Evolutionary conservation across 2,113 vertebrate genomes (phyloP), one percentile per base, ranked within the genome.

Genomic region (Leptodactylus fuscus): DNA sequence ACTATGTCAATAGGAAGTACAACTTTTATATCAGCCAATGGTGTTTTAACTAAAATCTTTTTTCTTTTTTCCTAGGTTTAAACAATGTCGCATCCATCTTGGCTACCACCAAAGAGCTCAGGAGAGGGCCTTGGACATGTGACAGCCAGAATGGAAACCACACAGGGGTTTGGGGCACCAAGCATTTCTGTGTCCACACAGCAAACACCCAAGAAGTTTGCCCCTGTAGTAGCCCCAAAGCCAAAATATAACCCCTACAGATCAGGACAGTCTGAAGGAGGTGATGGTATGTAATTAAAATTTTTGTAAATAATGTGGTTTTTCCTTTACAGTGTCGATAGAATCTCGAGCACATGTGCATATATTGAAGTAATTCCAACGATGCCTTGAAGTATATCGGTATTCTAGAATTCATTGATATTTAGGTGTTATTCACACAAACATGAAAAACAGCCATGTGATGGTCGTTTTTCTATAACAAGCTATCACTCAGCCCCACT

Each of bases 211-310:
- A 98, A 98, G 93, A 99, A 99, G 85, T 99, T 97, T 91, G 97
- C 97, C 0, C 97, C 98, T 0, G 91, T 98, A 0, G 98, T 99
- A 10, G 98, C 98, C 24, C 98, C 98, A 41, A 99, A 99, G 86
- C 98, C 98, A 22, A 99, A 98, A 90, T 98, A 97, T 91, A 98
- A 98, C 87, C 97, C 97, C 0, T 98, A 97, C 88, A 97, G 97
- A 85, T 88, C 81, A 0, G 7, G 81, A 18, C 9, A 46, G 27
- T 91, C 91, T 4, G 92, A 91, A 18, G 94, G 95, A 82, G 85
- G 89, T 44, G 95, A 95, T 65, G 93, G 95, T 96, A 91, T 89
- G 94, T 89, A 7, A 22, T 7, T 18, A 24, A 4, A 24, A 4
- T n/a, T 3, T 71, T 60, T 24, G 41, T 24, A 10, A 20, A 2